Conservation (phyloP, 2,113 vertebrate genomes). For the Alces alces region DNA sequence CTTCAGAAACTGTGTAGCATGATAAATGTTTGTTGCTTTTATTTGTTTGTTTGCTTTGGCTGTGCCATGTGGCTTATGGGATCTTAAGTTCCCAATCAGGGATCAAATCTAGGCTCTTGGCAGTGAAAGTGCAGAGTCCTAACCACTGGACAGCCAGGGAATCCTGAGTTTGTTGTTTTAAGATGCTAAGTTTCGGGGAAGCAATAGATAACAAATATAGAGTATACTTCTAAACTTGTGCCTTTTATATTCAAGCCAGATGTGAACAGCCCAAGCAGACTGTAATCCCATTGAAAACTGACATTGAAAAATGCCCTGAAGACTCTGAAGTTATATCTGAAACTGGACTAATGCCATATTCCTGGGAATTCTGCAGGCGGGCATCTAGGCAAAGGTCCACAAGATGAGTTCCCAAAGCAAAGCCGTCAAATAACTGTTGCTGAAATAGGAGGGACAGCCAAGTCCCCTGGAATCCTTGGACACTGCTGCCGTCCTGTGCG, state of each 20-base stretch:
- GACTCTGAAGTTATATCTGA: neutral
- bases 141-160: neutral
- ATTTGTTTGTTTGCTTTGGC: neutral
- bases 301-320: neutral
- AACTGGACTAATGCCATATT: neutral
- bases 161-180: neutral
- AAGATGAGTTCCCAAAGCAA: neutral
- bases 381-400: neutral
- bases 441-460: neutral
- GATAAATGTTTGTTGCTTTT: neutral
- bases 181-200: neutral
- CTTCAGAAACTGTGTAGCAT: neutral
- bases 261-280: neutral
- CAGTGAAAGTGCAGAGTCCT: neutral
- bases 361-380: neutral
- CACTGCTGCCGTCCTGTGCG: neutral
- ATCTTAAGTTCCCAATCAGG: neutral
- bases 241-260: neutral
- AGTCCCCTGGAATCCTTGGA: neutral
- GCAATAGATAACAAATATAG: neutral
- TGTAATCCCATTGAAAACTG: neutral
- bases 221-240: neutral
- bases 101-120: neutral
- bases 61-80: accelerated
- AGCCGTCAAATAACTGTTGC: neutral